These are phyloP conservation scores for Coelinius sp. DNA, from an alignment of 2,888 invertebrate genomes.

Conservation along the genomic window DNA sequence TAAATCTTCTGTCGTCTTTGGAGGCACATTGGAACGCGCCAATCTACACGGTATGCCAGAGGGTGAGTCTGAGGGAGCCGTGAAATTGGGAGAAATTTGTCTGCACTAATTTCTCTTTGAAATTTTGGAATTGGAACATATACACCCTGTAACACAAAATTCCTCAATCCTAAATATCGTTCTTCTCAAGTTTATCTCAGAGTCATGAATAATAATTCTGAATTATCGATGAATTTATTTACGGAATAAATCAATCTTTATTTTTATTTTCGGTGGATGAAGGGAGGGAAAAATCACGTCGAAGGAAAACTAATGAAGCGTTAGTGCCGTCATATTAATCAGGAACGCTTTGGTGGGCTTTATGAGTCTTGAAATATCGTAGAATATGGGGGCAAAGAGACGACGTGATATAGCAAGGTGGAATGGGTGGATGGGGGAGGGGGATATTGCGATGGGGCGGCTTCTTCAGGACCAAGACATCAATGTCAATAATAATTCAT, in stretches of 20 bases:
- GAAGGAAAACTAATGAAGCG: constrained; percentile 55
- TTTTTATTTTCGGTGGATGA: constrained; percentile 9
- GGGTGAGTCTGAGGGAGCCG: constrained; percentile 31
- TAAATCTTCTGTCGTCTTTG: neutral
- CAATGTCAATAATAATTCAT: constrained; percentile 71
- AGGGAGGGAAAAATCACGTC: constrained; percentile 3
- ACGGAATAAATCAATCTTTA: constrained; percentile 26
- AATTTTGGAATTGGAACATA: constrained; percentile 44
- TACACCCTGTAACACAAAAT: neutral
- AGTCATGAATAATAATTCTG: constrained; percentile 30
- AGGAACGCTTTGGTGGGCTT: constrained; percentile 55
- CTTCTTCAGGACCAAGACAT: constrained; percentile 62
- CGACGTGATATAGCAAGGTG: constrained; percentile 41
- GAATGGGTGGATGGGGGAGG: constrained; percentile 35
- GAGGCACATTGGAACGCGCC: constrained; percentile 20
- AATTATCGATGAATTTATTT: constrained; percentile 14
- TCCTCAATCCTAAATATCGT: constrained; percentile 27
- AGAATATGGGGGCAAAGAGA: constrained; percentile 21
- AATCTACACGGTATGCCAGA: constrained; percentile 44
- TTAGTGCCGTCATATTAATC: constrained; percentile 64
- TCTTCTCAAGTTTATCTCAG: constrained; percentile 31
- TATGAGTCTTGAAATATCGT: constrained; percentile 63
- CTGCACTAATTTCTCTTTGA: constrained; percentile 63
- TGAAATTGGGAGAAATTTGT: constrained; percentile 59
- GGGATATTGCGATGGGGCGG: constrained; percentile 46